These are phyloP conservation scores for Furcifer pardalis DNA, from an alignment of 2,797 vertebrate genomes.

Conservation along the genomic window DNA sequence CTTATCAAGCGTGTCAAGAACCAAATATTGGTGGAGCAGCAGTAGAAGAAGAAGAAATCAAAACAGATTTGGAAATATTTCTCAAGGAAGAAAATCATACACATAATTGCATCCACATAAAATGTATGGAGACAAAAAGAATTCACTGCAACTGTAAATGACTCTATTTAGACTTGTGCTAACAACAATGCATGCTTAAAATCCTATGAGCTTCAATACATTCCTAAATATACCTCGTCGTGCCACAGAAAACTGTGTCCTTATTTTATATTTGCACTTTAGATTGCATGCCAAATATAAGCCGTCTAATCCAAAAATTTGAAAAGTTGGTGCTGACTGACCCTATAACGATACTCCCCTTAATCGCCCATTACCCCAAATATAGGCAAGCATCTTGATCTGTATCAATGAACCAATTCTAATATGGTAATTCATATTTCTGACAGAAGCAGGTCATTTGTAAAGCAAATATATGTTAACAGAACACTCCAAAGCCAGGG, in stretches of 20 bases:
- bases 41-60: conserved; percentile 22
- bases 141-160: too few species aligned
- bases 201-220: background rate
- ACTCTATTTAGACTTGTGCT: background rate
- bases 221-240: background rate
- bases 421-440: background rate
- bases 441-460: background rate
- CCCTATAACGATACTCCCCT: background rate
- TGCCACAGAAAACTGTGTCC: background rate
- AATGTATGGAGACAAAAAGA: background rate
- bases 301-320: background rate
- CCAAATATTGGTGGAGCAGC: conserved; percentile 3
- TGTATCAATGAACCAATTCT: background rate
- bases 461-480: background rate
- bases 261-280: background rate
- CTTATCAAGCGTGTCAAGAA: conserved; percentile 37
- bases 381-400: background rate
- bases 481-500: too few species aligned
- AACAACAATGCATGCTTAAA: background rate
- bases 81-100: background rate
- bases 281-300: background rate
- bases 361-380: background rate
- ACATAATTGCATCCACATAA: background rate
- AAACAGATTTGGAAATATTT: conserved; percentile 30
- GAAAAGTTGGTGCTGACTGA: background rate